Conservation (phyloP, 2,797 vertebrate species). For the Silurus lanzhouensis region DNA sequence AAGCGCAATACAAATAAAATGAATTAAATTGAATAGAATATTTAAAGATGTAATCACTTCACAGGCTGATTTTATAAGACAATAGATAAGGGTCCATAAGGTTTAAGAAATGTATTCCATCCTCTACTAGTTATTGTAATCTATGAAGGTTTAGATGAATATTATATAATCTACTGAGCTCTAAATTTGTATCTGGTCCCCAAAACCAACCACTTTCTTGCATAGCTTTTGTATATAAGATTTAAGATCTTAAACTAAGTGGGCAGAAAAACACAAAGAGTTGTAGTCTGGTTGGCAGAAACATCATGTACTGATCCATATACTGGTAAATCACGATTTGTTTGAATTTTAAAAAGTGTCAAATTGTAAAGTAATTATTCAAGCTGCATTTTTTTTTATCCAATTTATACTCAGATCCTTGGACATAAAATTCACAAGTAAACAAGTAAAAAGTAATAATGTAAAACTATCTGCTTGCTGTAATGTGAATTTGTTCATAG, state of each 20-base stretch:
- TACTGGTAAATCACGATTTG: neutral
- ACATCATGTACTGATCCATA: neutral
- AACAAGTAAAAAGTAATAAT: neutral
- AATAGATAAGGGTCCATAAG: neutral
- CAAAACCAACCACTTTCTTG: neutral
- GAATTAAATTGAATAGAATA: too few relatives aligned
- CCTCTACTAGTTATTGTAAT: neutral
- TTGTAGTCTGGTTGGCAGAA: neutral
- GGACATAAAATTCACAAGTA: neutral
- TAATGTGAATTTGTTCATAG: neutral
- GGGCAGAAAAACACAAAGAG: neutral
- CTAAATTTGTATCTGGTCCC: neutral
- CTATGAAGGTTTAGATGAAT: neutral
- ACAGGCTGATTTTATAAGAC: neutral
- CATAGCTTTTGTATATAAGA: neutral
- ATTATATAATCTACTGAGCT: neutral
- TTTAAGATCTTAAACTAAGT: neutral
- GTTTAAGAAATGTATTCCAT: neutral
- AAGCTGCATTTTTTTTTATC: neutral
- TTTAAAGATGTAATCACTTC: neutral
- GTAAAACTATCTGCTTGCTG: neutral
- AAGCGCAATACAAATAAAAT: too few relatives aligned
- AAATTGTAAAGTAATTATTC: neutral
- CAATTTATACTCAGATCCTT: neutral
- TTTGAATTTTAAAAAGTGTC: neutral